Evolutionary conservation across 2,113 vertebrate genomes (phyloP).

Genomic region (Rousettus leschenaultii): DNA sequence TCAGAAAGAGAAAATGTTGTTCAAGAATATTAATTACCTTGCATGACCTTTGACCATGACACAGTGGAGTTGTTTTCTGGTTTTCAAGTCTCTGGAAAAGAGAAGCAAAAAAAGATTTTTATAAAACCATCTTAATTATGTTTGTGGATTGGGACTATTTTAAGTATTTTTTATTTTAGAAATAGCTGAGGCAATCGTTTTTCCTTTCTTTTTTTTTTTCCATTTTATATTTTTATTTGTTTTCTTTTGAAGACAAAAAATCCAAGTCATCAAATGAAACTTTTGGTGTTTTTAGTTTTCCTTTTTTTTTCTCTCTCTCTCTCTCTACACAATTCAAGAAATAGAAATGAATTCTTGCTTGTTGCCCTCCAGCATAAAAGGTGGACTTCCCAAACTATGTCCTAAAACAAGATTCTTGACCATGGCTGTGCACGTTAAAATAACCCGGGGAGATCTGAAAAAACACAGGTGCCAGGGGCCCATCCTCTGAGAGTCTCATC

Average conservation of each 20-base stretch:
- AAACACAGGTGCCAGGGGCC: neutral
- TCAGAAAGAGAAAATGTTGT: neutral
- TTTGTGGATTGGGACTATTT: neutral
- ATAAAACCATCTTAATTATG: neutral
- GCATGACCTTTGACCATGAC: neutral
- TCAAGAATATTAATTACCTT: neutral
- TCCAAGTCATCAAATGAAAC: neutral
- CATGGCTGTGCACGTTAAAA: neutral
- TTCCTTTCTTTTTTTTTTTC: neutral
- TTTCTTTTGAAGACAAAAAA: neutral
- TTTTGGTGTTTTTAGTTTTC: neutral
- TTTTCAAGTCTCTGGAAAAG: neutral
- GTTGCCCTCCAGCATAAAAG: neutral
- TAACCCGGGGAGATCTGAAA: neutral
- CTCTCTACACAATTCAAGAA: neutral
- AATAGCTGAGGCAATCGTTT: neutral
- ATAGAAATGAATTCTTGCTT: neutral
- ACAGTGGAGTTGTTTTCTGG: neutral
- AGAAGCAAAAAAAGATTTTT: neutral
- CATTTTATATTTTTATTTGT: neutral
- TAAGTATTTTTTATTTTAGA: neutral
- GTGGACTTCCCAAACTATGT: neutral
- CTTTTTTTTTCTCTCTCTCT: neutral
- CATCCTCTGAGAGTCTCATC: neutral
- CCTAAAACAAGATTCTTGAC: neutral